Base-by-base conservation (phyloP, 2,888 invertebrate species). In the Ferdinandea cuprea region DNA sequence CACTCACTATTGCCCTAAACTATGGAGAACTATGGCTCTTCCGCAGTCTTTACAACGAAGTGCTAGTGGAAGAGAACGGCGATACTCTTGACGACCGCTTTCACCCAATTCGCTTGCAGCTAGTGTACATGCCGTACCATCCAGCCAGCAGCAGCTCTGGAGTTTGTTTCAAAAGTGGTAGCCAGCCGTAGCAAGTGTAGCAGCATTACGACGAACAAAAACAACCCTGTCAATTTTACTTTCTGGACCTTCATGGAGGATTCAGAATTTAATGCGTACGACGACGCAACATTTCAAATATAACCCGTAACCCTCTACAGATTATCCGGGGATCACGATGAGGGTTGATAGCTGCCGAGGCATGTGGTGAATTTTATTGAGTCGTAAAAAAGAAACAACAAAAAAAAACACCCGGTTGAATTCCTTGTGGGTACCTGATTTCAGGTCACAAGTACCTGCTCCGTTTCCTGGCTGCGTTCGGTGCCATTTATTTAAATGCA, bases 331-430 rank as follows among this genome's bases (percentile, higher is more conserved):
- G 78, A 83, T 78, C 77, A 83, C 63, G 58, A 73, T 83, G 56
- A 68, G 72, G 72, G 77, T 58, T 78, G 63, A 73, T 71, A 69
- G 69, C 68, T 61, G 44, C 68, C 56, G 37, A 56, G 63, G 83
- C 78, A 83, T 83, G 83, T 72, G 78, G 83, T 83, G 83, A 83
- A 83, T 78, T 83, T 83, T 83, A 83, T 83, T 83, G 68, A 73
- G 83, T 77, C 83, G 78, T 83, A 83, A 83, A 83, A 65, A 56
- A 61, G 73, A 61, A 61, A 50, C 28, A 63, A 63, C 30, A 42
- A 66, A 73, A 61, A 61, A 50, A 40, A 63, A 63, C 30, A 42
- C 52, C 19, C 68, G 65, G 21, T 15, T 61, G 72, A 78, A 83
- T 73, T 83, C 77, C 78, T 72, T 77, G 72, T 72, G 83, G 83